Evolutionary conservation across 2,888 invertebrate genomes (phyloP), one percentile per base, ranked within the genome.

Genomic region (Dusona sp.): DNA sequence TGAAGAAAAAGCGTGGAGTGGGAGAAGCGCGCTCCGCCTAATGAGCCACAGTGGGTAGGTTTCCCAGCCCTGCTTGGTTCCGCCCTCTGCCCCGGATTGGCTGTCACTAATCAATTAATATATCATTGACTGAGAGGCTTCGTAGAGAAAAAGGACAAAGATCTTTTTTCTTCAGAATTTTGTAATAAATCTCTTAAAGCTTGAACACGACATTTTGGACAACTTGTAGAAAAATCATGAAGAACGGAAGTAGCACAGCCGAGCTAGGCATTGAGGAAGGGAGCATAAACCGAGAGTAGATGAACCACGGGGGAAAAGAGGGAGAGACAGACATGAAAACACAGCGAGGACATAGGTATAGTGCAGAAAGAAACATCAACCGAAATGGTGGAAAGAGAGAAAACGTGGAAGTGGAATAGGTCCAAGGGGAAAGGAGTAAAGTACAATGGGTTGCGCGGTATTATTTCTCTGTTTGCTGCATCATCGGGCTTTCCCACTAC

Each of bases 381-480:
- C 45, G 73, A 74, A 64, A 83, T 36, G 22, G 33, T 51, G 74
- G 81, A 86, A 85, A 87, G 86, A 48, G 19, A 33, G 51, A 51
- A 33, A 51, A 19, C n/a, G 19, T 4, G 33, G 19, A 38, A 73
- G 54, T 33, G 38, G n/a, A 33, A 70, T 38, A 70, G 70, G 45
- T 45, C 38, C 67, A n/a, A 67, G 67, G 33, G 19, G 67, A 38
- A 67, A 67, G 67, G 67, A 38, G 67, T 11, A 22, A 67, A 42
- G 89, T 89, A 90, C 92, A 92, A 92, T 93, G 90, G 90, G 84
- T 83, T 84, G 87, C 88, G 85, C 79, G 88, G 90, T 91, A 92
- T 92, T 93, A 92, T 92, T 93, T 92, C 91, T 68, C 91, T 90
- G 90, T 92, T 93, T 92, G 91, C 92, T 90, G 91, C 90, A 90